phyloP scores from a whole-genome alignment of 1,140 invertebrate species.

The Colletes latitarsis region DNA sequence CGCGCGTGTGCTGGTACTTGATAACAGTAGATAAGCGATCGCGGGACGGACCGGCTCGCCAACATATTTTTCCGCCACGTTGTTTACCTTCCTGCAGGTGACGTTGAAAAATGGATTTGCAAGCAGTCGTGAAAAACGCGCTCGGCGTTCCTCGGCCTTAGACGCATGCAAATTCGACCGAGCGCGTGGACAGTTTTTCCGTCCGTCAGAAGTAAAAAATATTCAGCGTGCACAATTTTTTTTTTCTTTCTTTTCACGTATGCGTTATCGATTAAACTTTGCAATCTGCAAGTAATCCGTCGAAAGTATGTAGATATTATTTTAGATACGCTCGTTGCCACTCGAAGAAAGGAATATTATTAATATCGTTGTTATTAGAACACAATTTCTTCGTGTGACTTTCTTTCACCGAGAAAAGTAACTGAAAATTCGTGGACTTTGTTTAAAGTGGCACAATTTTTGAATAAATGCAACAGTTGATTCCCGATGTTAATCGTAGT shows the following conservation, averaged over 20 bases:
- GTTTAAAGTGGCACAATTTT: too few species aligned
- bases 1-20: slow-evolving; percentile 8
- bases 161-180: slow-evolving; percentile 45
- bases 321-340: too few species aligned
- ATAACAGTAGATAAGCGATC: slow-evolving; percentile 56
- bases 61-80: not conserved
- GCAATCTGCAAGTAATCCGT: too few species aligned
- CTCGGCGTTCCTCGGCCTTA: slow-evolving; percentile 24
- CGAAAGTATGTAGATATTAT: not conserved
- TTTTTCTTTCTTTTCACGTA: too few species aligned
- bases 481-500: too few species aligned
- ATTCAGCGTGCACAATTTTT: not conserved
- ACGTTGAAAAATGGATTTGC: slow-evolving; percentile 35
- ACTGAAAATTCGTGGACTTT: too few species aligned
- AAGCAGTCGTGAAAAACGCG: slow-evolving; percentile 30
- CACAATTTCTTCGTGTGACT: too few species aligned
- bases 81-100: slow-evolving; percentile 20
- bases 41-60: not conserved
- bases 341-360: too few species aligned
- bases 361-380: too few species aligned
- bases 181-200: slow-evolving; percentile 20
- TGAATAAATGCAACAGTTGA: too few species aligned
- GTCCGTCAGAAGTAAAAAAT: not conserved
- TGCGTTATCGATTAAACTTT: too few species aligned
- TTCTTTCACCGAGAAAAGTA: too few species aligned